Conservation (phyloP, 2,888 invertebrate genomes). For the Hermaeophaga mercurialis region DNA sequence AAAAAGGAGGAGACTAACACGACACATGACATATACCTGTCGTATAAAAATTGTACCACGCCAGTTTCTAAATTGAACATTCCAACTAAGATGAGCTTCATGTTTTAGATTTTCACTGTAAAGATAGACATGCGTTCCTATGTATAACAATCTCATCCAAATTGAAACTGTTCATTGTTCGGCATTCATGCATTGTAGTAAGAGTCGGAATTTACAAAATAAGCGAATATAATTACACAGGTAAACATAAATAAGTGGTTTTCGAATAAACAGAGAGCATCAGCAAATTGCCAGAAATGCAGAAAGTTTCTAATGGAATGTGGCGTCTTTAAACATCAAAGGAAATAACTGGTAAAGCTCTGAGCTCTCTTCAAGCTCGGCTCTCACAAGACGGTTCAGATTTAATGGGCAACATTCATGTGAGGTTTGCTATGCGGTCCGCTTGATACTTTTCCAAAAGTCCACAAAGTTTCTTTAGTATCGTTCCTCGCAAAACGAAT, state of each 20-base stretch:
- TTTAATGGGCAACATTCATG: conserved; percentile 2
- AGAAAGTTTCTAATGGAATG: conserved; percentile 4
- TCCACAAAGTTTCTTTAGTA: background rate
- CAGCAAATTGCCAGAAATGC: conserved; percentile 17
- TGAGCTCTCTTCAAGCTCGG: background rate
- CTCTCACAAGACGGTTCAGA: background rate
- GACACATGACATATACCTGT: too few relatives aligned
- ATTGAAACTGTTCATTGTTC: too few relatives aligned
- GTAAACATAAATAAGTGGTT: conserved; percentile 23
- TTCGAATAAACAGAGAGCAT: conserved; percentile 17
- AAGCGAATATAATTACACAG: conserved; percentile 9
- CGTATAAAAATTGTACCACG: too few relatives aligned
- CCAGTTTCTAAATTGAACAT: too few relatives aligned
- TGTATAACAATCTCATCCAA: too few relatives aligned
- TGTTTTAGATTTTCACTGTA: too few relatives aligned
- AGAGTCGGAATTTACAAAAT: background rate
- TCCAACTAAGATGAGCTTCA: too few relatives aligned
- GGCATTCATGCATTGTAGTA: background rate
- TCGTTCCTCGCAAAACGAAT: too few relatives aligned
- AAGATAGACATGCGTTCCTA: too few relatives aligned
- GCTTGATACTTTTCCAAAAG: background rate
- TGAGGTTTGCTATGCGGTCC: background rate
- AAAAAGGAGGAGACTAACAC: too few relatives aligned
- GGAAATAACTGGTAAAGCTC: conserved; percentile 5
- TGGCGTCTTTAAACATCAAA: conserved; percentile 13